Evolutionary conservation across 2,113 vertebrate species (phyloP).

Genomic region (Protobothrops flavoviridis): DNA sequence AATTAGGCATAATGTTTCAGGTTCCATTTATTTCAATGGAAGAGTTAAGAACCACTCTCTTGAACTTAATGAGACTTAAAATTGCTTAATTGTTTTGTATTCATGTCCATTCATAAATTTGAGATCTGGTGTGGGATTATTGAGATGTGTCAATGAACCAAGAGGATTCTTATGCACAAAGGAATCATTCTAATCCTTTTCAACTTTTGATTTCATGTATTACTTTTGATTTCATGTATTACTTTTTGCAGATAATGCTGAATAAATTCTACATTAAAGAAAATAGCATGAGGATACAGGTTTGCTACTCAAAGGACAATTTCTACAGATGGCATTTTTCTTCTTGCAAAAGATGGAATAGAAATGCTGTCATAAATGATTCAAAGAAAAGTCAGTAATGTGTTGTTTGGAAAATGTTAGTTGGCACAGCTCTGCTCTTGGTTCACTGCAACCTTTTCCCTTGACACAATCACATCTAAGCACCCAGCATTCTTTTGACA

Average conservation of each 20-base stretch:
- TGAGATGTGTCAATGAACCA: not conserved
- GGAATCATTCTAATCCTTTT: not conserved
- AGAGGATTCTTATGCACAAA: not conserved
- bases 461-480: not conserved
- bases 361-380: not conserved
- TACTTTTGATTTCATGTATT: not conserved
- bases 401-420: not conserved
- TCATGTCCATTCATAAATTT: not conserved
- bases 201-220: not conserved
- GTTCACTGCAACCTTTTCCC: slow-evolving; percentile 1
- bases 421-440: not conserved
- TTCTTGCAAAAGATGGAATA: not conserved
- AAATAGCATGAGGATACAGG: not conserved
- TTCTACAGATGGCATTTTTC: slow-evolving; percentile 13
- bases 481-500: not conserved
- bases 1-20: not conserved
- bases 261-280: not conserved
- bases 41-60: not conserved
- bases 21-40: not conserved
- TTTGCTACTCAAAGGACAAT: not conserved
- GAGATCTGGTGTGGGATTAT: not conserved
- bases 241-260: not conserved
- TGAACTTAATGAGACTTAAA: not conserved
- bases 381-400: not conserved
- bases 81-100: not conserved